Conservation (phyloP, 2,888 invertebrate genomes). For the Pristionchus arcanus region DNA sequence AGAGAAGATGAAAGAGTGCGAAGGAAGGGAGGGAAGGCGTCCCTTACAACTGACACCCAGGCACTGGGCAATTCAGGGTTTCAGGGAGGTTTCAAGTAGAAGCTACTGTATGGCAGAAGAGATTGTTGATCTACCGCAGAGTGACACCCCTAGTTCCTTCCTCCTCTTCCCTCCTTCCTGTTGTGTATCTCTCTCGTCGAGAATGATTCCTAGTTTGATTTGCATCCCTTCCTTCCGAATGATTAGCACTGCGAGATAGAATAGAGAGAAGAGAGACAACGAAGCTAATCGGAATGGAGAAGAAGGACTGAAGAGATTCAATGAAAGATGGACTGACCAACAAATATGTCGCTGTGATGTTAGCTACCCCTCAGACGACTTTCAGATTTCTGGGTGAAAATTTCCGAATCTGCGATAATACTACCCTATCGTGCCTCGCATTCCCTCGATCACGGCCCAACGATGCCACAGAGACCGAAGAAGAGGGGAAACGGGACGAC, state of each 20-base stretch:
- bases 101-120: background rate
- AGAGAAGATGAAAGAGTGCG: constrained; percentile 25
- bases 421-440: background rate
- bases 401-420: no score
- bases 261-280: constrained; percentile 33
- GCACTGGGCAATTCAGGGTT: background rate
- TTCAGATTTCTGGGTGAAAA: no score
- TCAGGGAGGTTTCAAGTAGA: background rate
- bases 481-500: background rate
- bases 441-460: background rate
- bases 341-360: background rate
- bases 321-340: background rate
- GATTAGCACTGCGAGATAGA: constrained; percentile 37
- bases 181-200: background rate
- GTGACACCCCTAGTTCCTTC: constrained; percentile 33
- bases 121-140: constrained; percentile 6
- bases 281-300: constrained; percentile 43
- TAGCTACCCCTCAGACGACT: no score
- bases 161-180: background rate
- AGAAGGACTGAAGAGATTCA: constrained; percentile 5
- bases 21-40: background rate
- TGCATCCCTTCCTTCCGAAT: constrained; percentile 31
- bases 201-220: constrained; percentile 45
- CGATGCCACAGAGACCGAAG: background rate
- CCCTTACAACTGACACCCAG: constrained; percentile 14